Base-by-base conservation (phyloP, 2,888 invertebrate genomes). In the Epistrophe eligans region DNA sequence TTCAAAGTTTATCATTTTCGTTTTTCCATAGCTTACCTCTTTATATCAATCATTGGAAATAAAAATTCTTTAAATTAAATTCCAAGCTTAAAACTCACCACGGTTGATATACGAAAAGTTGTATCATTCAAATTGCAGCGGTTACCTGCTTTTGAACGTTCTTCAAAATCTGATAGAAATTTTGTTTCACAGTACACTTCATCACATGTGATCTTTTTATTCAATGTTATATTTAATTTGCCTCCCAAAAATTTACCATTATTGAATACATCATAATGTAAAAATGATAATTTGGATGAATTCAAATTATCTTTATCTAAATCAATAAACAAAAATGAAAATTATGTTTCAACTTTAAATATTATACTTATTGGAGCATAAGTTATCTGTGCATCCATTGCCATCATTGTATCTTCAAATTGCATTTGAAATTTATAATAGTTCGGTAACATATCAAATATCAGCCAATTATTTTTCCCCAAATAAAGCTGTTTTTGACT, bases 201-300 rank as follows among this genome's bases (percentile, higher is more conserved):
- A 84, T 80, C 88, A 79, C 92, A 92, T 4, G 67, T 74, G 1
- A 92, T 40, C 77, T 89, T 89, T 79, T 89, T 90, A 81, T 92
- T 91, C 2, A 90, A 55, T 0, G 92, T 92, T 35, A 92, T 89
- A 79, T 93, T 93, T 0, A 93, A 81, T 35, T 89, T 79, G 0
- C 92, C 93, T 15, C 93, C 93, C 66, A 91, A 71, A 40, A 89
- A 89, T 45, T 90, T 90, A 1, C 93, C 93, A 50, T 91, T 91
- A 57, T 92, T 92, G 77, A 92, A 93, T 10, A 92, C 90, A 89
- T 93, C 93, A 60, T 90, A 91, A 11, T 91, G 79, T 0, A 88
- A 80, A 38, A 89, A 91, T 2, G 77, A 19, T 0, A 62, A 38
- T 7, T 62, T 32, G 0, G 60, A 38, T 2, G 5, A 15, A 28